phyloP scores from a whole-genome alignment of 2,797 vertebrate genomes.

The Tangara arthus region DNA sequence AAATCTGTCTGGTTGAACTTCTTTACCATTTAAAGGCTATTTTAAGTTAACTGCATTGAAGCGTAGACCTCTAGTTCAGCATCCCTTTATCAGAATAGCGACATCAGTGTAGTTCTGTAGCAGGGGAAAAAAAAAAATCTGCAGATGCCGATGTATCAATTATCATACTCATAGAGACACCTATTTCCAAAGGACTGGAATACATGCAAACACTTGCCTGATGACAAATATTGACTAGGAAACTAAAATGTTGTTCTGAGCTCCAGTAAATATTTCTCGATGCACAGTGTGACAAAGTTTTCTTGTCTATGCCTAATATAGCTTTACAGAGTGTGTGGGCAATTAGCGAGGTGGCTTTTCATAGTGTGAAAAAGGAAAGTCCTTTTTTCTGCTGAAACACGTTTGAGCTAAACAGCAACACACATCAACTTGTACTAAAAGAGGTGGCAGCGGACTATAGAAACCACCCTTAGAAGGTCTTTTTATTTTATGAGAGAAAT shows the following conservation, averaged over 20 bases:
- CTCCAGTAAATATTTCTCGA: slow-evolving; percentile 19
- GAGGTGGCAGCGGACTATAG: background rate
- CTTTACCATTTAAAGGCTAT: background rate
- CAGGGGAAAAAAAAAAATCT: background rate
- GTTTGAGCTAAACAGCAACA: slow-evolving; percentile 36
- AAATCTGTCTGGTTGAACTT: background rate
- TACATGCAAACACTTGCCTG: background rate
- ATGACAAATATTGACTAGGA: background rate
- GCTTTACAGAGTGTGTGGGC: background rate
- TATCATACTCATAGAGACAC: background rate
- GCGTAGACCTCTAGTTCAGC: background rate
- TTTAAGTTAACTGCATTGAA: background rate
- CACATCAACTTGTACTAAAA: background rate
- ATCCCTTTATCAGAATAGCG: background rate
- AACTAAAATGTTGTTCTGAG: background rate
- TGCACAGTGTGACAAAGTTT: slow-evolving; percentile 13
- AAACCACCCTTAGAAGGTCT: background rate
- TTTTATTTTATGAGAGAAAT: background rate
- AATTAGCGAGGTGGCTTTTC: background rate
- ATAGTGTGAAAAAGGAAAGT: slow-evolving; percentile 20
- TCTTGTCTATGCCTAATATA: slow-evolving; percentile 13
- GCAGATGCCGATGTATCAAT: background rate
- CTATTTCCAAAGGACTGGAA: background rate
- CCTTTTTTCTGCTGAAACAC: slow-evolving; percentile 4
- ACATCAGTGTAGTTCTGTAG: background rate